phyloP scores from a whole-genome alignment of 2,113 vertebrate genomes.

The Hucho hucho region DNA sequence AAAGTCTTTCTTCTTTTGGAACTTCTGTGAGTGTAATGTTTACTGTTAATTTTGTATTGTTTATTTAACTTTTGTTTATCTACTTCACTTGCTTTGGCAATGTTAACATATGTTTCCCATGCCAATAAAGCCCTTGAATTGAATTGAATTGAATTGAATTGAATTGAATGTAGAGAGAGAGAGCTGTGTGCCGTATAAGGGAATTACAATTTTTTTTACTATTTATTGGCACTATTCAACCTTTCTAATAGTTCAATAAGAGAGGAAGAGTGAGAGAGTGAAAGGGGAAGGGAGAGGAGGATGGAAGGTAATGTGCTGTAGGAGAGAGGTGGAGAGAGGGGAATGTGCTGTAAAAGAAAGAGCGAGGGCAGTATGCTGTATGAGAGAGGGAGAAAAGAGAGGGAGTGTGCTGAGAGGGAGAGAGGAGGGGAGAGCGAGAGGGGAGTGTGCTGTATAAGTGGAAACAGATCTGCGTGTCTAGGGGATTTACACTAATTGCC shows the following conservation, averaged over 20 bases:
- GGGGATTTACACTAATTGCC: constrained; percentile 44
- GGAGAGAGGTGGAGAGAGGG: not conserved
- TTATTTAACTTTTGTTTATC: no score
- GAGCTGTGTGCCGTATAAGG: not conserved
- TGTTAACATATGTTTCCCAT: no score
- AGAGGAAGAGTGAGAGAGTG: not conserved
- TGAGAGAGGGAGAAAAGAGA: not conserved
- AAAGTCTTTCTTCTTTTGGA: no score
- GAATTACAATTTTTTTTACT: no score
- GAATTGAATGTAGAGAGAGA: not conserved
- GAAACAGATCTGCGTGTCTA: constrained; percentile 54
- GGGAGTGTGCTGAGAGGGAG: constrained; percentile 18
- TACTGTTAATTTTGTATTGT: no score
- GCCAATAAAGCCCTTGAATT: no score
- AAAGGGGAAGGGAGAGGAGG: not conserved
- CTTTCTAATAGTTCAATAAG: no score
- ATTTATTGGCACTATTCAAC: no score
- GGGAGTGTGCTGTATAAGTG: constrained; percentile 42
- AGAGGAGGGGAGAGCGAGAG: not conserved
- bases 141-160: not conserved
- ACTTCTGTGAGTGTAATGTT: no score
- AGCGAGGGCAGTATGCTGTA: not conserved
- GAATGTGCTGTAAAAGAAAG: not conserved
- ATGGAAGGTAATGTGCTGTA: not conserved
- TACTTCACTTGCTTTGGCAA: no score